phyloP scores from a whole-genome alignment of 2,888 invertebrate genomes.

The Tiliacea aurago region DNA sequence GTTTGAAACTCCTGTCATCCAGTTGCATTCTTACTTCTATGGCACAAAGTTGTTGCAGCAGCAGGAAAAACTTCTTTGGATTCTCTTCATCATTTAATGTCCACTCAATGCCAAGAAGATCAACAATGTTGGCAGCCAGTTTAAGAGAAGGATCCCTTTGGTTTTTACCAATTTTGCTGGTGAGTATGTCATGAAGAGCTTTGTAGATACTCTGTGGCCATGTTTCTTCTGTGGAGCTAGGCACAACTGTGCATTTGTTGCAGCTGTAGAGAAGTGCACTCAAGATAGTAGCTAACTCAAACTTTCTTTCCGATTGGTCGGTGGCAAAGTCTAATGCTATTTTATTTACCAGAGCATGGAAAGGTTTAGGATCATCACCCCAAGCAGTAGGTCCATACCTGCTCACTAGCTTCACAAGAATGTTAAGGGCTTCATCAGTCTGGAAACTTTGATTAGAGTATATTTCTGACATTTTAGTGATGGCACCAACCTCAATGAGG shows the following conservation, averaged over 20 bases:
- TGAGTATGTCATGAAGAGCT: slow-evolving; percentile 95
- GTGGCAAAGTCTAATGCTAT: slow-evolving; percentile 96
- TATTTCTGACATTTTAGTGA: slow-evolving; percentile 95
- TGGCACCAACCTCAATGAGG: slow-evolving; percentile 94
- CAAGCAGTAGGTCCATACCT: slow-evolving; percentile 94
- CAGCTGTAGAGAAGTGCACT: slow-evolving; percentile 94
- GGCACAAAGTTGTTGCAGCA: slow-evolving; percentile 96
- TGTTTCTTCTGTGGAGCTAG: slow-evolving; percentile 92
- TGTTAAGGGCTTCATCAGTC: slow-evolving; percentile 96
- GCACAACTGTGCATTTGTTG: slow-evolving; percentile 92
- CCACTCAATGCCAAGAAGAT: slow-evolving; percentile 96
- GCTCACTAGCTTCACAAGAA: slow-evolving; percentile 94
- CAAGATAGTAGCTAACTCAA: slow-evolving; percentile 95
- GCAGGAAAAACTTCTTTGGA: slow-evolving; percentile 95
- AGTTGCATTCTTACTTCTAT: slow-evolving; percentile 98
- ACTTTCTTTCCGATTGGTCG: slow-evolving; percentile 96
- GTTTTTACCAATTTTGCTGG: slow-evolving; percentile 96
- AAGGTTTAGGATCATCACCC: slow-evolving; percentile 94
- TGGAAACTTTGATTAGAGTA: slow-evolving; percentile 97
- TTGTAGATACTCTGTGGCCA: slow-evolving; percentile 96
- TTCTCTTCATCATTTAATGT: slow-evolving; percentile 94
- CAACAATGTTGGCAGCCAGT: slow-evolving; percentile 94
- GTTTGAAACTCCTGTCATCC: slow-evolving; percentile 95
- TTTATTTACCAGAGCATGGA: slow-evolving; percentile 95
- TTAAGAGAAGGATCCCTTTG: slow-evolving; percentile 97